These are phyloP conservation scores for Tetanocera ferruginea DNA, from an alignment of 2,888 invertebrate genomes.

Conservation along the genomic window DNA sequence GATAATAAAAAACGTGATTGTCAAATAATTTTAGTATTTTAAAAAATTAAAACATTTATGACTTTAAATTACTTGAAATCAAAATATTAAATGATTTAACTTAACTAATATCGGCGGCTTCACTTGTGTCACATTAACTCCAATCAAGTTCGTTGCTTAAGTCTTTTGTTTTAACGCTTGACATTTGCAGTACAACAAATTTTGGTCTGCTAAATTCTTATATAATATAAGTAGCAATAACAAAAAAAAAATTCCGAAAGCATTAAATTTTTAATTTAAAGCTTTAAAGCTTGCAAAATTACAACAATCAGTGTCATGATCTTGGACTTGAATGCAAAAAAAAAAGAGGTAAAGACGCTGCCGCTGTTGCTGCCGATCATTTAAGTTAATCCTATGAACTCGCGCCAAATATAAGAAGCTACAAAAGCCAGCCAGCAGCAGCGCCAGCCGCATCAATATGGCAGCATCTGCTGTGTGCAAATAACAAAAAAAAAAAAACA, in stretches of 20 bases:
- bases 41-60: too few relatives aligned
- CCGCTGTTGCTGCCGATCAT: not conserved
- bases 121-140: too few relatives aligned
- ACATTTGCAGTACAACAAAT: too few relatives aligned
- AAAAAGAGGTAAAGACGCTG: not conserved
- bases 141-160: too few relatives aligned
- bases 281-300: not conserved
- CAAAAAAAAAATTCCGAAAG: not conserved
- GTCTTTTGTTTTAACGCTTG: too few relatives aligned
- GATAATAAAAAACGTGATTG: too few relatives aligned
- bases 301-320: slow-evolving; percentile 7
- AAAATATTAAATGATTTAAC: too few relatives aligned
- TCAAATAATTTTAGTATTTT: too few relatives aligned
- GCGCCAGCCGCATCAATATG: not conserved
- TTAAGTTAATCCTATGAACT: not conserved
- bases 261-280: not conserved
- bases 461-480: not conserved
- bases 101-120: too few relatives aligned
- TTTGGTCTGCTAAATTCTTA: too few relatives aligned
- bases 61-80: too few relatives aligned
- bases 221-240: not conserved
- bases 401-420: not conserved
- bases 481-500: not conserved
- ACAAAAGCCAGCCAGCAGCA: not conserved
- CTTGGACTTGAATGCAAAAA: slow-evolving; percentile 10